Percentiles rank a stretch among this genome's conserved stretches.
These are phyloP conservation scores for Podarcis lilfordi DNA, from an alignment of 2,797 vertebrate genomes.

Conservation along the genomic window DNA sequence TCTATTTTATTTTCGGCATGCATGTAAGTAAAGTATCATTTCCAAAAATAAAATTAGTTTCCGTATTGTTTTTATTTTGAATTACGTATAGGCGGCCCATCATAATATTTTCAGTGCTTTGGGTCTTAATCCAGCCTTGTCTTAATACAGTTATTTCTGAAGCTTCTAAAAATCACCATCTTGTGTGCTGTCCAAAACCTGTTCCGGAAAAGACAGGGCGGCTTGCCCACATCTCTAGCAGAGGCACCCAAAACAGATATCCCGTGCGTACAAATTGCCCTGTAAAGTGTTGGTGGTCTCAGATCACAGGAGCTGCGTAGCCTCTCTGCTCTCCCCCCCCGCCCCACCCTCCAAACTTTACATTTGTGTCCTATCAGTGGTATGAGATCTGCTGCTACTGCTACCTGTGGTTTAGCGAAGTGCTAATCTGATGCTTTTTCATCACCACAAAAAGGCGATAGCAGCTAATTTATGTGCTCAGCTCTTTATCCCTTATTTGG, in stretches of 20 bases:
- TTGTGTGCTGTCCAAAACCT: background rate
- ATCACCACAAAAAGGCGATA: background rate
- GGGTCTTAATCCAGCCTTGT: no score
- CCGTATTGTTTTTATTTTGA: no score
- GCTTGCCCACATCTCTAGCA: background rate
- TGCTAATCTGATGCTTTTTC: background rate
- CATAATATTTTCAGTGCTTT: no score
- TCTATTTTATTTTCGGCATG: no score
- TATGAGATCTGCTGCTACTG: background rate
- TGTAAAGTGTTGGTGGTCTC: background rate
- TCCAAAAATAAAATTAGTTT: no score
- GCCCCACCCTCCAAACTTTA: background rate
- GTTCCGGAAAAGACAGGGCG: background rate
- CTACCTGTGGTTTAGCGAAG: background rate
- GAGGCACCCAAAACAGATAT: no score
- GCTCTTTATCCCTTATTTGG: background rate
- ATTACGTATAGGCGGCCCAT: no score
- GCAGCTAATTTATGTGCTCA: accelerated
- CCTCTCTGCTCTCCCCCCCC: background rate
- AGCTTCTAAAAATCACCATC: background rate
- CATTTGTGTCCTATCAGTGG: background rate
- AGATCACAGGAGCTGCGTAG: background rate
- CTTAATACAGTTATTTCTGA: no score
- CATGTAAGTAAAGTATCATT: no score
- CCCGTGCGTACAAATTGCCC: background rate